These are phyloP conservation scores for Pao palembangensis DNA, from an alignment of 2,113 vertebrate genomes.

Conservation along the genomic window DNA sequence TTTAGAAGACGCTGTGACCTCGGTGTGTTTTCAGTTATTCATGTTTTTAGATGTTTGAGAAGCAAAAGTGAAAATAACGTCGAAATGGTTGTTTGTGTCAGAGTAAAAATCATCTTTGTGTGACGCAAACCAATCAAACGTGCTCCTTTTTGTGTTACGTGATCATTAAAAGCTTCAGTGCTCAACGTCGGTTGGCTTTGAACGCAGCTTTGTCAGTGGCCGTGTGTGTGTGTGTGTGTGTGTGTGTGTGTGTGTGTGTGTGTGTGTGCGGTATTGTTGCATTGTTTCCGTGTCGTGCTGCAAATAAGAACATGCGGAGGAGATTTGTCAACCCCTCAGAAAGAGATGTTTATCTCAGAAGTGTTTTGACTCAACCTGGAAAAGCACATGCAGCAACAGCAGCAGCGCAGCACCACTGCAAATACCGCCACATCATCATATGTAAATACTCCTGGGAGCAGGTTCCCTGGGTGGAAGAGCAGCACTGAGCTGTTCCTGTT, in stretches of 20 bases:
- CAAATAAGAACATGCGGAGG: not conserved
- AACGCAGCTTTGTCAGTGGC: constrained; percentile 10
- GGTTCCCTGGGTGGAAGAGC: not conserved
- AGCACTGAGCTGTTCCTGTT: too few relatives aligned
- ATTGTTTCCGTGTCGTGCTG: constrained; percentile 11
- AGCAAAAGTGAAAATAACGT: too few relatives aligned
- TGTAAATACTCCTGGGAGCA: constrained; percentile 20
- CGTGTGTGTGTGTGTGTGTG: constrained; percentile 1
- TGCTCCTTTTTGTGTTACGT: not conserved
- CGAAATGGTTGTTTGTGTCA: too few relatives aligned
- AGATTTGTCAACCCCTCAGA: not conserved
- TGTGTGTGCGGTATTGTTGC: constrained; percentile 13
- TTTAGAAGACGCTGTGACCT: too few relatives aligned
- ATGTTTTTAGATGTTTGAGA: too few relatives aligned
- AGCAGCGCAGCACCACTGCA: constrained; percentile 21
- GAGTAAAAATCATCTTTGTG: too few relatives aligned
- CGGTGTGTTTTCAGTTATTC: too few relatives aligned
- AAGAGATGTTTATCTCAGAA: not conserved
- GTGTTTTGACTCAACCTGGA: too few relatives aligned
- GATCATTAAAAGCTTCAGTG: not conserved
- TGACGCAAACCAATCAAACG: too few relatives aligned
- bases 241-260: constrained; percentile 1
- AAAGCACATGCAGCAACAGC: not conserved
- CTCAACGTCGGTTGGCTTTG: not conserved
- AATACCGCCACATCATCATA: constrained; percentile 25